A percentile compares a stretch with the other conserved stretches of the same genome.
Conservation (phyloP, 1,140 invertebrate genomes). For the Elymnias hypermnestra region DNA sequence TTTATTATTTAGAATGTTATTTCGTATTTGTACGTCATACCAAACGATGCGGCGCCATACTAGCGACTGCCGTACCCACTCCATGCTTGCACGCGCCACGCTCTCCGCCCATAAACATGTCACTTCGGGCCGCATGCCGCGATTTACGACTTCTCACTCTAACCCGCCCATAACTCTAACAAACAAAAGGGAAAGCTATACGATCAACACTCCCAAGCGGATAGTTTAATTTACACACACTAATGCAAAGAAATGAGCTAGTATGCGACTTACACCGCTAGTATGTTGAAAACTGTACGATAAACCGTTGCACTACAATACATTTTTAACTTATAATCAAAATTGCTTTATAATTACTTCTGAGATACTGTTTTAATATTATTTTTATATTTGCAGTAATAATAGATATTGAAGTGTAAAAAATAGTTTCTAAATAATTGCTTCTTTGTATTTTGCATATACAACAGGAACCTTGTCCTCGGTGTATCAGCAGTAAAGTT, state of each 20-base stretch:
- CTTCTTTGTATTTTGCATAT: conserved; percentile 35
- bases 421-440: no score
- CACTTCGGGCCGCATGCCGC: conserved; percentile 59
- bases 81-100: conserved; percentile 33
- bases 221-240: conserved; percentile 75
- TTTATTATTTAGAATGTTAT: no score
- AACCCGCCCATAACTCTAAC: conserved; percentile 67
- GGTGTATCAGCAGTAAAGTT: conserved; percentile 52
- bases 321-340: no score
- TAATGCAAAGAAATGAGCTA: conserved; percentile 60
- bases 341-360: no score
- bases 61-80: conserved; percentile 63
- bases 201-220: conserved; percentile 67
- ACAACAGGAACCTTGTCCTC: conserved; percentile 51
- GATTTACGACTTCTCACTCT: conserved; percentile 74
- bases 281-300: conserved; percentile 43
- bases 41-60: conserved; percentile 49
- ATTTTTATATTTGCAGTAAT: no score
- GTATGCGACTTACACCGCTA: conserved; percentile 48
- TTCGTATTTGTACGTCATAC: background rate
- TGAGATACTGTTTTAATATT: no score
- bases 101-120: conserved; percentile 72
- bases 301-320: conserved; percentile 22
- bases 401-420: no score
- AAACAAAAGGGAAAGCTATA: conserved; percentile 76